Base-by-base conservation (phyloP, 2,888 invertebrate species). In the Acleris emargana region DNA sequence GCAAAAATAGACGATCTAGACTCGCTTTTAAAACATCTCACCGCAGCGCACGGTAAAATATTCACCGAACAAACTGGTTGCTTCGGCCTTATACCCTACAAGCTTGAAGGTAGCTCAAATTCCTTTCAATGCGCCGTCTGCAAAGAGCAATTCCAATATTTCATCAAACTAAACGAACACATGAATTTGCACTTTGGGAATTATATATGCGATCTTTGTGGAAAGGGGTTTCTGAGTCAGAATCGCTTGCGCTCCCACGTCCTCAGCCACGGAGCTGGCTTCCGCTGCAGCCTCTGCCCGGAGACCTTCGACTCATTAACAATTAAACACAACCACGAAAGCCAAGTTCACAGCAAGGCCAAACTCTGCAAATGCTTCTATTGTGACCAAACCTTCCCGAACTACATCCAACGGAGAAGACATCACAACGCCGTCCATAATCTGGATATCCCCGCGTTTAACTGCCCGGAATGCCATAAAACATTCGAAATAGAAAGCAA, bases 101-200 rank as follows among this genome's bases (percentile, higher is more conserved):
- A 73, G 49, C 72, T 91, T 0, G 67, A 73, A 0, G 74, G 74
- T 1, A 80, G 83, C 7, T 61, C 52, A 1, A 61, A 38, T 16
- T 11, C 50, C 0, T 86, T 80, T 58, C 70, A 81, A 69, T 92
- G 92, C 71, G 88, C 87, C 0, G 67, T 89, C 0, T 92, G 92
- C 58, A 71, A 72, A 0, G 76, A 83, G 58, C 70, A 76, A 0
- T 91, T 90, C 57, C 80, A 84, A 38, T 91, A 89, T 63, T 92
- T 91, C 57, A 82, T 86, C 5, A 91, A 87, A 67, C 67, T 91
- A 0, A 92, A 91, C 57, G 88, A 91, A 58, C 92, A 92, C 59
- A 91, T 92, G 91, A 92, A 92, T 62, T 72, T 75, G 5, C 92
- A 92, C 67, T 92, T 73, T 58, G 88, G 87, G 0, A 80, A 77